Conservation (phyloP, 2,888 invertebrate species). For the Cephus sareptanus region DNA sequence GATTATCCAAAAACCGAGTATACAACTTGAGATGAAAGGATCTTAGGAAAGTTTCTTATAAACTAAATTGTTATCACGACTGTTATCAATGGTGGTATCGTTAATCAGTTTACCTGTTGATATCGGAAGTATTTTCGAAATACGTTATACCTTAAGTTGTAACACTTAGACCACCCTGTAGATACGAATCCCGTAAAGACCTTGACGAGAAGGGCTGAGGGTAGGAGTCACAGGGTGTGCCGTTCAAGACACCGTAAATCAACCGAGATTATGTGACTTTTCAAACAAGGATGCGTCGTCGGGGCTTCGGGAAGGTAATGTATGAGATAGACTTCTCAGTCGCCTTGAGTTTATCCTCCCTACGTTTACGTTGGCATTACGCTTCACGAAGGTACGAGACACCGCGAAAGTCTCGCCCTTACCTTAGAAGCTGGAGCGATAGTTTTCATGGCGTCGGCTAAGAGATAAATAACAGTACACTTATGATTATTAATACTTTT, state of each 20-base stretch:
- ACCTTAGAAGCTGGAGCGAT: background rate
- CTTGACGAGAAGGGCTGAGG: constrained; percentile 40
- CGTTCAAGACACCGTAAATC: constrained; percentile 49
- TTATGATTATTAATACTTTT: constrained; percentile 25
- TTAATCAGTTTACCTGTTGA: background rate
- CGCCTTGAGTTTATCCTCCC: constrained; percentile 21
- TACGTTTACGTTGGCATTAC: background rate
- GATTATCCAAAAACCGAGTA: background rate
- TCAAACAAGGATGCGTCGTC: constrained; percentile 53
- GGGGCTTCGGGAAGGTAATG: constrained; percentile 40
- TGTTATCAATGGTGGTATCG: background rate
- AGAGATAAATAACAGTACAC: constrained; percentile 18
- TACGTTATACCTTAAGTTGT: background rate
- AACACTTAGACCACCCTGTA: constrained; percentile 43
- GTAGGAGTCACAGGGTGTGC: constrained; percentile 41
- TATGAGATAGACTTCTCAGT: constrained; percentile 42
- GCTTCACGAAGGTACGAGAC: background rate
- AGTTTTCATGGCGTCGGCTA: background rate
- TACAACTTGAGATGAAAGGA: background rate
- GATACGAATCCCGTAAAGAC: constrained; percentile 41
- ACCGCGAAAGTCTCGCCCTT: background rate
- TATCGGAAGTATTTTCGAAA: background rate
- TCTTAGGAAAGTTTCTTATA: background rate
- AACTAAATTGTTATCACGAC: background rate
- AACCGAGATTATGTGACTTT: constrained; percentile 58